A percentile compares a stretch with the other conserved stretches of the same genome.
phyloP scores from a whole-genome alignment of 2,113 vertebrate species.

The Eubucco bourcierii region DNA sequence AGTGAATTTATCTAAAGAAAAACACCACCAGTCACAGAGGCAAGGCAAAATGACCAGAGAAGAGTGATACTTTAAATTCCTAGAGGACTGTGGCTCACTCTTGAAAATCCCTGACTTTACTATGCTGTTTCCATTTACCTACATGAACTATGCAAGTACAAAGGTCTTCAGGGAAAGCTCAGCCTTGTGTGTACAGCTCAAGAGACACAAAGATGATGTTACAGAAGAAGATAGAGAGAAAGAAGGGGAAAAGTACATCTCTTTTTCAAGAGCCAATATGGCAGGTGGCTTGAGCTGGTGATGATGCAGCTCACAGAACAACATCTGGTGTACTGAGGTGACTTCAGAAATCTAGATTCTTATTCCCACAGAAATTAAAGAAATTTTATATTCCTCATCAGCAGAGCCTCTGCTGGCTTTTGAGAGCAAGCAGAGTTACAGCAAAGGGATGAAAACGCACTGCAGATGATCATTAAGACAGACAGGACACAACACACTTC shows the following conservation, averaged over 20 bases:
- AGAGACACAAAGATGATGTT: neutral
- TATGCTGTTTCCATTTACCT: neutral
- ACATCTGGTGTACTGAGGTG: neutral
- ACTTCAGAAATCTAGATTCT: neutral
- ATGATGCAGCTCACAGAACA: neutral
- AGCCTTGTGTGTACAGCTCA: neutral
- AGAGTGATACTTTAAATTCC: neutral
- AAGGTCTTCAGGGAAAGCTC: neutral
- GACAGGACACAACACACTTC: neutral
- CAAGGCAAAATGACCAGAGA: neutral
- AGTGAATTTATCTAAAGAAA: neutral
- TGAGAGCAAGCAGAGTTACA: neutral
- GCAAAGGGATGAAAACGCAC: neutral
- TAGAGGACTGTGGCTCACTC: neutral
- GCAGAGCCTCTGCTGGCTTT: neutral
- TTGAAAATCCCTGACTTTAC: neutral
- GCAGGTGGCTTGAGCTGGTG: neutral
- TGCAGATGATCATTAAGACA: neutral
- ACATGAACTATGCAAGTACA: neutral
- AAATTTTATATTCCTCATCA: neutral
- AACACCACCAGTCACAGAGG: neutral
- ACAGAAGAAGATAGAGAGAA: fast-evolving
- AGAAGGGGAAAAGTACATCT: neutral
- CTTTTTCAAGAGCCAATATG: neutral
- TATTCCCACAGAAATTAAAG: neutral